Conservation (phyloP, 2,888 invertebrate genomes). For the Noctua comes region DNA sequence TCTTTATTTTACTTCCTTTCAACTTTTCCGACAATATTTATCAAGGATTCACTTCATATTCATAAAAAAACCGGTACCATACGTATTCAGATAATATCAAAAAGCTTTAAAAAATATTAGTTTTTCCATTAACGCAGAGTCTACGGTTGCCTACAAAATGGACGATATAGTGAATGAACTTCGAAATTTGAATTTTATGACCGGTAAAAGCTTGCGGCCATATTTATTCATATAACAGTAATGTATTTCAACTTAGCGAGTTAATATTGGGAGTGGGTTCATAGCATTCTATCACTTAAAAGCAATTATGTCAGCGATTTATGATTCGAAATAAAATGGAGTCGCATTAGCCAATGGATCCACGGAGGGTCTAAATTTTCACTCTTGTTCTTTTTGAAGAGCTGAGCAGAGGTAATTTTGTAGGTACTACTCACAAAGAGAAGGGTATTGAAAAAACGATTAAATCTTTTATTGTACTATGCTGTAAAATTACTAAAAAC, state of each 20-base stretch:
- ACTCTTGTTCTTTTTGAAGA: neutral
- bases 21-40: slow-evolving; percentile 1
- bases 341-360: slow-evolving; percentile 11
- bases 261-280: slow-evolving; percentile 47
- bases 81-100: slow-evolving; percentile 32
- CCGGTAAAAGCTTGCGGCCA: slow-evolving; percentile 54
- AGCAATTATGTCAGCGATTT: slow-evolving; percentile 33
- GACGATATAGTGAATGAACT: slow-evolving; percentile 45
- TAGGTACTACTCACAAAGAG: neutral
- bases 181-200: slow-evolving; percentile 54
- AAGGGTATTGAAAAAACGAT: neutral
- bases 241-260: slow-evolving; percentile 56
- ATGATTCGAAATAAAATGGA: slow-evolving; percentile 31
- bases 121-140: slow-evolving; percentile 39
- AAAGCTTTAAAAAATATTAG: slow-evolving; percentile 53
- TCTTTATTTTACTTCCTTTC: neutral
- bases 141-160: slow-evolving; percentile 43
- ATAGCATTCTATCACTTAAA: slow-evolving; percentile 38
- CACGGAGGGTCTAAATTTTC: neutral
- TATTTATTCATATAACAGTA: slow-evolving; percentile 59
- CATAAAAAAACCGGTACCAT: neutral
- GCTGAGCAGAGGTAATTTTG: neutral
- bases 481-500: neutral
- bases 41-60: neutral
- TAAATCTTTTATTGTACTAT: neutral